A percentile compares a stretch with the other conserved stretches of the same genome.
phyloP scores from a whole-genome alignment of 2,888 invertebrate species.

The Torymus auratus region DNA sequence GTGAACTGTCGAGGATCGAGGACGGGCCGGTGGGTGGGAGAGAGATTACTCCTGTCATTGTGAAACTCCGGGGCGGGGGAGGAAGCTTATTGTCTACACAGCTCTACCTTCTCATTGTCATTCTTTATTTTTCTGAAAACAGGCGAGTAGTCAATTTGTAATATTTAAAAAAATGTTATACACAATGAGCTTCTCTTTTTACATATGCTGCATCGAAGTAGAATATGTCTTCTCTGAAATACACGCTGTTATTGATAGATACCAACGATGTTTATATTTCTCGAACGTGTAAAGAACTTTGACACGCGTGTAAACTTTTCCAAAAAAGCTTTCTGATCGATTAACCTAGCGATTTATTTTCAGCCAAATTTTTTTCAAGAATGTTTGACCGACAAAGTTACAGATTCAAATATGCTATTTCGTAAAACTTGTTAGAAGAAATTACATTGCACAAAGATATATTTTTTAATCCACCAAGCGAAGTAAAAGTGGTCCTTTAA shows the following conservation, averaged over 20 bases:
- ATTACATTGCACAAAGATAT: no score
- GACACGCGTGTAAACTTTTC: conserved; percentile 16
- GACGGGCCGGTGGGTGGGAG: conserved; percentile 56
- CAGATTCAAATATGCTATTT: no score
- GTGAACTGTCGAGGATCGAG: conserved; percentile 57
- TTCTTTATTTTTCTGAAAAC: conserved; percentile 16
- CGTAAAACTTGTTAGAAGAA: no score
- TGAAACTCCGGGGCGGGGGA: not conserved
- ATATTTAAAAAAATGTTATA: conserved; percentile 26
- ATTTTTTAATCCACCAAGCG: no score
- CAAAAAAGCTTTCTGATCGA: conserved; percentile 29
- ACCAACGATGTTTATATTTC: not conserved
- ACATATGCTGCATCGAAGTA: not conserved
- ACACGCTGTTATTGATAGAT: conserved; percentile 3
- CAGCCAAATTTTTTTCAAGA: not conserved
- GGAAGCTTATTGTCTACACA: conserved; percentile 36
- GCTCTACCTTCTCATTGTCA: conserved; percentile 9
- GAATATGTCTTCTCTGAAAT: conserved; percentile 5
- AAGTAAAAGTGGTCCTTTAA: no score
- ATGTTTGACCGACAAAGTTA: no score
- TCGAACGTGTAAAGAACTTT: not conserved
- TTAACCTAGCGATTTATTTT: conserved; percentile 2
- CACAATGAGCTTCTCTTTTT: not conserved
- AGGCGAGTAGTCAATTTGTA: conserved; percentile 27
- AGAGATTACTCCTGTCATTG: conserved; percentile 33